Evolutionary conservation across 2,888 invertebrate species (phyloP), one percentile per base, ranked within the genome.

Genomic region (Pantelozetes paolii): DNA sequence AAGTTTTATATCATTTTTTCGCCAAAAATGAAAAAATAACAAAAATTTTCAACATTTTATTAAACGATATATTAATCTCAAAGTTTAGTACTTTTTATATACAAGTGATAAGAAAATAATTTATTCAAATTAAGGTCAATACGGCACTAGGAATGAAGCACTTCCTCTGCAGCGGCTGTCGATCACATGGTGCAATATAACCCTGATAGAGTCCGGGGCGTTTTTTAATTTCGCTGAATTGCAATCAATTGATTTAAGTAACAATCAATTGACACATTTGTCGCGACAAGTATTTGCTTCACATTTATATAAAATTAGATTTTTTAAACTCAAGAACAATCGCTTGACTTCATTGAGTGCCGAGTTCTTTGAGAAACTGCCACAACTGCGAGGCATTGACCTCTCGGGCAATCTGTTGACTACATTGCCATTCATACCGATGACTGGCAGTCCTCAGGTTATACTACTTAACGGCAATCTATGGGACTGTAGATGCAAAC

Each of bases 151-250:
- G n/a, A 74, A 74, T 32, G 74, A 74, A 30, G 70, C 74, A 15
- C 54, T 74, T 54, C 74, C 69, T 42, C 26, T 74, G 48, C 32
- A 23, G n/a, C 32, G 42, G 30, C 42, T 74, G 70, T 50, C 28
- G 15, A 74, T 74, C 15, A 40, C 57, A 3, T 42, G 28, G n/a
- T 74, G 74, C 30, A 74, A 74, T 45, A 70, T 74, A 36, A 70
- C 74, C 20, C 50, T 74, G 59, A 62, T 74, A 36, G 74, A 74
- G 54, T 15, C 23, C 2, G 74, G 74, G 2, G 74, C 74, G 9
- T 74, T 74, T 36, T 54, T 54, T 28, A 74, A 74, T 62, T 74
- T 74, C 42, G 74, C 74, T 23, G 74, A 74, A 74, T 70, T 74
- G 26, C 70, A 74, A 71, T 62, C 69, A 36, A 74, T 74, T 18